These are phyloP conservation scores for Caenorhabditis uteleia DNA, from an alignment of 2,888 invertebrate species.

Conservation along the genomic window DNA sequence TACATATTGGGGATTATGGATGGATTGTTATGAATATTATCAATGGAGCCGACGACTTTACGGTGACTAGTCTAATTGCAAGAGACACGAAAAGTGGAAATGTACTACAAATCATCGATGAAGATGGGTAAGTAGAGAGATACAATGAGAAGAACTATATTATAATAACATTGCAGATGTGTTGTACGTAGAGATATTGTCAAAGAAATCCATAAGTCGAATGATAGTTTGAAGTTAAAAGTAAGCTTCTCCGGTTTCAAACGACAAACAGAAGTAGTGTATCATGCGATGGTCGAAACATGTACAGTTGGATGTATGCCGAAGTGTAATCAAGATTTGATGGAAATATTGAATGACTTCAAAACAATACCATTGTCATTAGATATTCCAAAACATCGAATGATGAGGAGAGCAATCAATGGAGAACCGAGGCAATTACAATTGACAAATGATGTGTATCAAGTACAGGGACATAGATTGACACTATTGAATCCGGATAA, in stretches of 20 bases:
- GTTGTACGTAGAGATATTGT: conserved; percentile 27
- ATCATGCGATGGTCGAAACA: conserved; percentile 31
- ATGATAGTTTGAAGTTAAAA: conserved; percentile 16
- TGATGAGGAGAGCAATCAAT: conserved; percentile 12
- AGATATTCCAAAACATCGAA: conserved; percentile 28
- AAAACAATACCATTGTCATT: conserved; percentile 13
- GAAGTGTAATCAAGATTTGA: conserved; percentile 30
- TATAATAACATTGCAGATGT: conserved; percentile 23
- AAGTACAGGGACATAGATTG: conserved; percentile 21
- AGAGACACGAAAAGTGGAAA: conserved; percentile 10
- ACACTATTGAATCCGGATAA: conserved; percentile 21
- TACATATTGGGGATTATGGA: conserved; percentile 38
- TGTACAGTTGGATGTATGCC: conserved; percentile 35
- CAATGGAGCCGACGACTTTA: conserved; percentile 22
- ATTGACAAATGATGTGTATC: conserved; percentile 27
- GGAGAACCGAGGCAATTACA: conserved; percentile 18
- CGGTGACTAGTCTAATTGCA: conserved; percentile 25
- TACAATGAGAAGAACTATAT: not conserved
- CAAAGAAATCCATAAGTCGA: conserved; percentile 20
- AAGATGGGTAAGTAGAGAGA: conserved; percentile 22
- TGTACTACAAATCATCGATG: conserved; percentile 26
- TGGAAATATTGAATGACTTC: too few relatives aligned
- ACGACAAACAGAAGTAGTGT: conserved; percentile 33
- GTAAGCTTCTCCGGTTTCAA: conserved; percentile 35
- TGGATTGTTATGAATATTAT: conserved; percentile 32